Base-by-base conservation (phyloP, 2,888 invertebrate genomes). In the Kuschelorhynchus macadamiae region DNA sequence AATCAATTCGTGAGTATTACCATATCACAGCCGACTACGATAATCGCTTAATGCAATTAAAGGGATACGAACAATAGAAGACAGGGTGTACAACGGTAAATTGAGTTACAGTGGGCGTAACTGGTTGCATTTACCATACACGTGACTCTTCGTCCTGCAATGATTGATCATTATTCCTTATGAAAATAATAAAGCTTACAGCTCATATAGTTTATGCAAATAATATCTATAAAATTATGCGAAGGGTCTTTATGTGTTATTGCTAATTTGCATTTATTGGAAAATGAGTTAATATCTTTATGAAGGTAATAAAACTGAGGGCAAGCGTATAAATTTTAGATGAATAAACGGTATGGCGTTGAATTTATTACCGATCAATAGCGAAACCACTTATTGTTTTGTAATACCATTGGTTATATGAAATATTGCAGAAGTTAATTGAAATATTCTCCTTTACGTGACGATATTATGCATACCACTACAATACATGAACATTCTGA, bases 111-210 rank as follows among this genome's bases (percentile, higher is more conserved):
- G 78, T 80, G 73, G 81, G 81, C 81, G 81, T 80, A 69, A 56
- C 74, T 64, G 70, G 66, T 59, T 61, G 72, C 66, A 76, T 78
- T 76, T 72, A 67, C 75, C 73, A 72, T 67, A 77, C 81, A 79
- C 81, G 81, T 80, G 81, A 75, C 80, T 74, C 67, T 49, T 74
- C 47, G 46, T 59, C 67, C 41, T 60, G 56, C 74, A 2, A 79
- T 81, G 80, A 81, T 81, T 79, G 81, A 81, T 81, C 78, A 78
- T 78, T 75, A 76, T 76, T 73, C 75, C 76, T 77, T 76, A 77
- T 76, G 75, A 75, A 79, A 80, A 80, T 79, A 77, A 79, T 79
- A 78, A 59, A 78, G 79, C 80, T 77, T 77, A 77, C 76, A 68
- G 73, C 72, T 73, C 72, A 44, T 72, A 71, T 74, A 70, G 14